Evolutionary conservation across 2,888 invertebrate genomes (phyloP).

Genomic region (Catotricha subobsoleta): DNA sequence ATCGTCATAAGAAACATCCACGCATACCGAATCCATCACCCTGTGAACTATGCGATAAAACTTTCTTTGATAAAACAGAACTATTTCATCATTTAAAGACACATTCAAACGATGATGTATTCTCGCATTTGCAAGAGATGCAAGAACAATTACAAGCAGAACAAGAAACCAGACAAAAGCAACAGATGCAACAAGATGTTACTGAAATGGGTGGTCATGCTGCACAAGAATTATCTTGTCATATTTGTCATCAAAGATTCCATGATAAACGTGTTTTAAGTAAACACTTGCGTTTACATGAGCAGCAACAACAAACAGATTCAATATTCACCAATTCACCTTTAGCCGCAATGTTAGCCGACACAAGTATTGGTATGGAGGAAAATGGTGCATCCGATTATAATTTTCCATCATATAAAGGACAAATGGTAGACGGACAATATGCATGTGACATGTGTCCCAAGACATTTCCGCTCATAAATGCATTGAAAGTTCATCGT

Average conservation of each 20-base stretch:
- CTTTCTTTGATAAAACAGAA: constrained; percentile 28
- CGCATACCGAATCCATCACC: constrained; percentile 26
- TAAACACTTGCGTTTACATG: constrained; percentile 28
- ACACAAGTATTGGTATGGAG: neutral
- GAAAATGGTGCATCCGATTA: constrained; percentile 2
- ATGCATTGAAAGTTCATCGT: constrained; percentile 30
- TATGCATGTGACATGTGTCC: constrained; percentile 29
- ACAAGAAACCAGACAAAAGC: constrained; percentile 13
- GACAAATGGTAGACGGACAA: constrained; percentile 17
- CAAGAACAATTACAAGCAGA: constrained; percentile 2
- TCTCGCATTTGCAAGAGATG: constrained; percentile 5
- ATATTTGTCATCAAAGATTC: constrained; percentile 26
- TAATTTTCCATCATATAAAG: constrained; percentile 6
- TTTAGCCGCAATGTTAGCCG: constrained; percentile 21
- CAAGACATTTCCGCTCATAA: constrained; percentile 28
- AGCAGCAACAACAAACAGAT: constrained; percentile 17
- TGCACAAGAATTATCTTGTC: constrained; percentile 15
- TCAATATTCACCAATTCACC: constrained; percentile 25
- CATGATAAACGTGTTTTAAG: constrained; percentile 26
- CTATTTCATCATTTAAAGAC: constrained; percentile 22
- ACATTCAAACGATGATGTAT: constrained; percentile 9
- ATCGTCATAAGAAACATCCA: constrained; percentile 31
- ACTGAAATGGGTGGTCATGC: neutral
- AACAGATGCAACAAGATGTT: constrained; percentile 11
- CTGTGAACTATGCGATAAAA: constrained; percentile 27